A percentile compares a stretch with the other conserved stretches of the same genome.
phyloP scores from a whole-genome alignment of 2,113 vertebrate genomes.

The Clarias batrachus region DNA sequence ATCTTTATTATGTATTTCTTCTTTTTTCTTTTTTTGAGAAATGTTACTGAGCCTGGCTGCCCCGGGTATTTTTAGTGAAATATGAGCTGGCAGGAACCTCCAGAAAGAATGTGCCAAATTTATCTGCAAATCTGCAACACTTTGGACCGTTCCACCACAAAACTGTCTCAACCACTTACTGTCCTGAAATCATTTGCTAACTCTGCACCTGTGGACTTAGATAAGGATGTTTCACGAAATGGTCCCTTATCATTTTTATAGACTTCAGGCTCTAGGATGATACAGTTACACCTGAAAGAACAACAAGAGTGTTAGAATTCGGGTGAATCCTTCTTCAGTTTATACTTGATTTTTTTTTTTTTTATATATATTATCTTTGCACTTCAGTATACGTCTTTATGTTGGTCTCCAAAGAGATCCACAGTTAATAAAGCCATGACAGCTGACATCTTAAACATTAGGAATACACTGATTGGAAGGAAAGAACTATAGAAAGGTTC shows the following conservation, averaged over 20 bases:
- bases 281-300: background rate
- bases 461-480: background rate
- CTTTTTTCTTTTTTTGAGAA: background rate
- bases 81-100: constrained; percentile 21
- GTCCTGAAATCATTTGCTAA: background rate
- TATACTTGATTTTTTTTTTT: background rate
- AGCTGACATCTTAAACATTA: background rate
- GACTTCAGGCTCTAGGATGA: background rate
- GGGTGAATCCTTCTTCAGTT: background rate
- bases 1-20: background rate
- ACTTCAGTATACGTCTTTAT: background rate
- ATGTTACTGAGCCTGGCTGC: constrained; percentile 6
- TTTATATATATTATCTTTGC: background rate
- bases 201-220: background rate
- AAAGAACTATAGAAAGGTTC: background rate
- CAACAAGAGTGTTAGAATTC: no score
- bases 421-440: background rate
- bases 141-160: constrained; percentile 2
- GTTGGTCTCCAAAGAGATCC: background rate
- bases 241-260: constrained; percentile 1
- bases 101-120: constrained; percentile 32
- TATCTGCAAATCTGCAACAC: constrained; percentile 28
- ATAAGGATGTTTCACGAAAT: background rate
- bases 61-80: constrained; percentile 18
- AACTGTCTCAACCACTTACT: background rate